Conservation (phyloP, 2,888 invertebrate species). For the Melinopterus prodromus region DNA sequence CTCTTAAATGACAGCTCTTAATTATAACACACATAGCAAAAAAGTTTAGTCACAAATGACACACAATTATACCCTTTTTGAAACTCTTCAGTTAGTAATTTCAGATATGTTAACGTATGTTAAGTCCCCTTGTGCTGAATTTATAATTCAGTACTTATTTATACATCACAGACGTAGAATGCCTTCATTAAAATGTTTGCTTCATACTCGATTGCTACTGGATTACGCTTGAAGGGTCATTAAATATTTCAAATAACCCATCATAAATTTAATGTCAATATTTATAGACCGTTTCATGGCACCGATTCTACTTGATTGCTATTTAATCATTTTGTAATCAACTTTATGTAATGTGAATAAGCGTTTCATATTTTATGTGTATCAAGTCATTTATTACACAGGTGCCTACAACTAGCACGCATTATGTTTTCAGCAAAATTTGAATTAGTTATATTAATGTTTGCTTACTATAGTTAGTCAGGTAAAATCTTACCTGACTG, state of each 20-base stretch:
- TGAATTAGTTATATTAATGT: too few species aligned
- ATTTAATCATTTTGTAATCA: neutral
- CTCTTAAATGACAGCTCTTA: too few species aligned
- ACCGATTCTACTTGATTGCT: neutral
- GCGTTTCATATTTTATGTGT: neutral
- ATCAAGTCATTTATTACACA: neutral
- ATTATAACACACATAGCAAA: too few species aligned
- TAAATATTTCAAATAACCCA: neutral
- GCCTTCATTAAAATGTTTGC: neutral
- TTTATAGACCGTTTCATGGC: neutral
- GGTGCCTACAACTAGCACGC: too few species aligned
- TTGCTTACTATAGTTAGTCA: too few species aligned
- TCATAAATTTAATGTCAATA: neutral
- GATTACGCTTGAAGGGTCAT: neutral
- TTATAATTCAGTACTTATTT: too few species aligned
- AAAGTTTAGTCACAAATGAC: too few species aligned
- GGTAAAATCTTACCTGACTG: too few species aligned
- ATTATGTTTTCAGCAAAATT: too few species aligned
- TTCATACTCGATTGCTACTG: neutral
- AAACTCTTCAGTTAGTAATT: neutral
- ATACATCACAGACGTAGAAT: too few species aligned
- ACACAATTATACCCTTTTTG: neutral
- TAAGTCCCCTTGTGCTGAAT: too few species aligned
- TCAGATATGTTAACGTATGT: too few species aligned
- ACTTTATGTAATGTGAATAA: neutral